phyloP scores from a whole-genome alignment of 92 coral and sea anemone species.

The Heteractis magnifica region DNA sequence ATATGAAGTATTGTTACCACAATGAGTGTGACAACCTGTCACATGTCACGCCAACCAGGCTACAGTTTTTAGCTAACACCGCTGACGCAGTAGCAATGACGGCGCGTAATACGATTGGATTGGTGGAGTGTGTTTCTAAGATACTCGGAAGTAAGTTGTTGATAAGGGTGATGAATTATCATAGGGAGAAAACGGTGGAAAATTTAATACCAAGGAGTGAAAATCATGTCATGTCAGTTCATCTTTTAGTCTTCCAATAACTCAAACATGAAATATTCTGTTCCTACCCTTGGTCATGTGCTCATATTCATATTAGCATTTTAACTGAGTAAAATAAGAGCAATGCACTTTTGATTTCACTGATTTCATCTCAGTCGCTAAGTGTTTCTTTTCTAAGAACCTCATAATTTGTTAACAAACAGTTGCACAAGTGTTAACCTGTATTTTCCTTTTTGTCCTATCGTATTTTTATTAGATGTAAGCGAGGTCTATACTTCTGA shows the following conservation, averaged over 20 bases:
- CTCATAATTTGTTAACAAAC: too few species aligned
- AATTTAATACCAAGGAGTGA: background rate
- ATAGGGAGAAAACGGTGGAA: background rate
- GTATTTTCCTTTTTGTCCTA: background rate
- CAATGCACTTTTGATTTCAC: too few species aligned
- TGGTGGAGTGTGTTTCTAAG: conserved; percentile 6
- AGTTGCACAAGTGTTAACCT: too few species aligned
- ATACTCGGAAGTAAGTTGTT: conserved; percentile 27
- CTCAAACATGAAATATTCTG: too few species aligned
- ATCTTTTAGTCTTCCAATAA: too few species aligned
- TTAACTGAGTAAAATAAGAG: too few species aligned
- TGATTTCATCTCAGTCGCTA: too few species aligned
- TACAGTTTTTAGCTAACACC: conserved; percentile 40
- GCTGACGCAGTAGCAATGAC: conserved; percentile 37
- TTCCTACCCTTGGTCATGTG: too few species aligned
- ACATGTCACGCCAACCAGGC: conserved; percentile 39
- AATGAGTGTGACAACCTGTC: conserved; percentile 42
- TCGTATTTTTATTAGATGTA: conserved; percentile 12
- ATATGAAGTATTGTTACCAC: conserved; percentile 65
- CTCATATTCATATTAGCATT: too few species aligned
- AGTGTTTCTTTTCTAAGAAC: too few species aligned
- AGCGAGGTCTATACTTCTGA: conserved; percentile 14
- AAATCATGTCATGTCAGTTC: too few species aligned
- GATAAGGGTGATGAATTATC: too few species aligned
- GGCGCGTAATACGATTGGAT: conserved; percentile 27